A percentile compares a stretch with the other conserved stretches of the same genome.
These are phyloP conservation scores for Xenopus laevis DNA, from an alignment of 2,113 vertebrate species.

Conservation along the genomic window DNA sequence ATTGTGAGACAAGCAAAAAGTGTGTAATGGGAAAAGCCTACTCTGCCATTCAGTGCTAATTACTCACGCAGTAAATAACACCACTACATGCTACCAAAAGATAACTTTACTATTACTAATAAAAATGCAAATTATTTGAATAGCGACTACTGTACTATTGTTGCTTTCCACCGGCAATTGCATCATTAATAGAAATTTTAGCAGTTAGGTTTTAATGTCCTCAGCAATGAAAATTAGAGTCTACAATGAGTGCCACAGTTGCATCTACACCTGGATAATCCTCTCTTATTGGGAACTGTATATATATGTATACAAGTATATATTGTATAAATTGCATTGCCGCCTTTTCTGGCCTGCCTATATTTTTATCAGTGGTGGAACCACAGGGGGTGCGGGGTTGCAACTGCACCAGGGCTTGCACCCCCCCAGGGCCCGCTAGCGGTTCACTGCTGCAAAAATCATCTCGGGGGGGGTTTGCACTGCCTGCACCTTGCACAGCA, in stretches of 20 bases:
- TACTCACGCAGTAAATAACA: conserved; percentile 26
- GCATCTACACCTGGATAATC: conserved; percentile 8
- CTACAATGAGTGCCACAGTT: conserved; percentile 22
- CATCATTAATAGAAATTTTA: conserved; percentile 37
- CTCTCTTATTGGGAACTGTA: neutral
- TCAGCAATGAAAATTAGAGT: conserved; percentile 29
- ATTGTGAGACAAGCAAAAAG: neutral
- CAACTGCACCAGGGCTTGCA: no score
- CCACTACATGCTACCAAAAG: conserved; percentile 11
- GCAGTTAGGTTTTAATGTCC: conserved; percentile 26
- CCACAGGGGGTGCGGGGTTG: no score
- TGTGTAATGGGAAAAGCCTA: conserved; percentile 12
- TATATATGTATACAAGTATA: no score
- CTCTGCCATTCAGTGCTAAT: conserved; percentile 22
- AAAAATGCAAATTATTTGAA: conserved; percentile 36
- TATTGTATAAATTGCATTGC: no score
- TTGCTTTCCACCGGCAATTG: conserved; percentile 31
- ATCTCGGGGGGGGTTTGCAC: no score
- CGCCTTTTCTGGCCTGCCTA: no score
- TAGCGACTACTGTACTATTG: conserved; percentile 35
- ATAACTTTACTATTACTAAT: conserved; percentile 28
- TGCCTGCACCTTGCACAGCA: no score
- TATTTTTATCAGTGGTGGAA: no score
- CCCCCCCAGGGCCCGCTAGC: no score
- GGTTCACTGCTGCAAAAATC: no score